These are phyloP conservation scores for Petrocephalus zakoni DNA, from an alignment of 2,113 vertebrate species.

Conservation along the genomic window DNA sequence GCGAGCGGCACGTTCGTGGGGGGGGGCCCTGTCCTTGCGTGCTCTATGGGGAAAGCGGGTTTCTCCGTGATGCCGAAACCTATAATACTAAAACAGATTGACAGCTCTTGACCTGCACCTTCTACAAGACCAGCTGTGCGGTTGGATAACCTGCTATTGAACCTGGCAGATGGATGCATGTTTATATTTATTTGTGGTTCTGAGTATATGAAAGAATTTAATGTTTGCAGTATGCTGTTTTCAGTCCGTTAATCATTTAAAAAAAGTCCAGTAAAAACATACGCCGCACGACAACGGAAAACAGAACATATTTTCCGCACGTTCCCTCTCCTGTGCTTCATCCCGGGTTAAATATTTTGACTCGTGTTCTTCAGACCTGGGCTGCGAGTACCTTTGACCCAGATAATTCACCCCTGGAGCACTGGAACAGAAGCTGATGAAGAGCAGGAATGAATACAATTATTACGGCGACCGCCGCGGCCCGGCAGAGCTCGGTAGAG, in stretches of 20 bases:
- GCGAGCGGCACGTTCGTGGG: background rate
- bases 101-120: background rate
- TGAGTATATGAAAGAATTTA: background rate
- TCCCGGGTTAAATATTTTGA: background rate
- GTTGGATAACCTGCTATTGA: constrained; percentile 1
- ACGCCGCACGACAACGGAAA: background rate
- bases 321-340: background rate
- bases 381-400: constrained; percentile 1
- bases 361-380: background rate
- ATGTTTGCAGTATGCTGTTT: background rate
- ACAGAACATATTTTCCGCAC: background rate
- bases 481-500: background rate
- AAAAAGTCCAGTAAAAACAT: background rate
- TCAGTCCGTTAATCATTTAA: background rate
- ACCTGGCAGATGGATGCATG: background rate
- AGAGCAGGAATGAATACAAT: background rate
- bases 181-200: background rate
- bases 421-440: background rate
- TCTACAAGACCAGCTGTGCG: background rate
- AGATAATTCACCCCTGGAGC: background rate
- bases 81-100: background rate
- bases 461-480: background rate
- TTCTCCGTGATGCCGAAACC: background rate
- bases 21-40: background rate
- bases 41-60: background rate